phyloP scores from a whole-genome alignment of 1,140 invertebrate species.

The Drosophila athabasca region DNA sequence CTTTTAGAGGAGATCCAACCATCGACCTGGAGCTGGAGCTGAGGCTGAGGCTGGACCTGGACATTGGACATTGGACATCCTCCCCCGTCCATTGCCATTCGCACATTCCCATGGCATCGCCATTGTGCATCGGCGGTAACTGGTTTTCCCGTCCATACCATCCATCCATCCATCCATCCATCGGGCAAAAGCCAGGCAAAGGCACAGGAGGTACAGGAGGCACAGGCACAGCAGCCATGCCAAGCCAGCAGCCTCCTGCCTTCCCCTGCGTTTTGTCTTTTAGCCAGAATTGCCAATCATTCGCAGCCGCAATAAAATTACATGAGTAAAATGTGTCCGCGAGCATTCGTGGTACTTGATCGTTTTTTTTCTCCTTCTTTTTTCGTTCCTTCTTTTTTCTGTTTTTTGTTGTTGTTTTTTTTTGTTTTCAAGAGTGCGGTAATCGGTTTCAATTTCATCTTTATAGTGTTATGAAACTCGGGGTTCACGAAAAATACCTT shows the following conservation, averaged over 20 bases:
- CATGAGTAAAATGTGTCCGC: conserved; percentile 82
- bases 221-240: conserved; percentile 2
- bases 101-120: conserved; percentile 47
- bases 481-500: conserved; percentile 54
- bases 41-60: background rate
- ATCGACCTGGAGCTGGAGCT: conserved; percentile 25
- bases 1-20: conserved; percentile 45
- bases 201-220: too few species aligned
- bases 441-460: conserved; percentile 83
- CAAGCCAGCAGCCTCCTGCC: conserved; percentile 7
- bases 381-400: too few species aligned
- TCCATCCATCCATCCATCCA: conserved; percentile 31
- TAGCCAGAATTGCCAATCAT: conserved; percentile 81
- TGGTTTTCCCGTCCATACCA: conserved; percentile 51
- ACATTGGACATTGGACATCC: background rate
- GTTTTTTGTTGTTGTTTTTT: too few species aligned
- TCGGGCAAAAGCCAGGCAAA: background rate
- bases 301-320: conserved; percentile 80
- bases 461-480: conserved; percentile 78
- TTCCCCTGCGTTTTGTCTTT: conserved; percentile 66
- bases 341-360: conserved; percentile 79
- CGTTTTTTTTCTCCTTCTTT: conserved; percentile 51
- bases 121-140: conserved; percentile 60
- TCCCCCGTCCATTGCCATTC: conserved; percentile 16
- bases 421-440: conserved; percentile 75